Evolutionary conservation across 2,888 invertebrate species (phyloP).

Genomic region (Acutogordius australiensis): DNA sequence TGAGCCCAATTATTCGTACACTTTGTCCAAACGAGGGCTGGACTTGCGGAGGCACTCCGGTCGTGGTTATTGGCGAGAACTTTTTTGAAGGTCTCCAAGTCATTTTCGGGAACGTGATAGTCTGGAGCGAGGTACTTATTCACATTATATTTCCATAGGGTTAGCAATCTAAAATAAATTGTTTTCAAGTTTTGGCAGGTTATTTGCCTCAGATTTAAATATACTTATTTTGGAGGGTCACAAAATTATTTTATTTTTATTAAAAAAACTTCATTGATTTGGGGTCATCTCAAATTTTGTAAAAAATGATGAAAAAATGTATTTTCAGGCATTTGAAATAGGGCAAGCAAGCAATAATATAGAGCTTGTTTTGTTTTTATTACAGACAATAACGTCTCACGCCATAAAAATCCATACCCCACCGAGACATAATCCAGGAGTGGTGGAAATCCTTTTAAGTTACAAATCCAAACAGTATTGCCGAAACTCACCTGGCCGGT

Average conservation of each 20-base stretch:
- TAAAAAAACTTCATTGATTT: no score
- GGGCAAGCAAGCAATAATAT: no score
- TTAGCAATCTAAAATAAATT: no score
- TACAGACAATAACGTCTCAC: constrained; percentile 67
- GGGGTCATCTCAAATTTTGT: no score
- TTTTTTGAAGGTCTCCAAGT: constrained; percentile 98
- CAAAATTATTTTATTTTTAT: no score
- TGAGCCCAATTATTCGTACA: constrained; percentile 90
- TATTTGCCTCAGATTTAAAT: no score
- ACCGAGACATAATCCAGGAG: constrained; percentile 80
- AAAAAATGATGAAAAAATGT: no score
- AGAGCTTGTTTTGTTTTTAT: no score
- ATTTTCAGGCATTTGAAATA: no score
- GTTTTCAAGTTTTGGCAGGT: no score
- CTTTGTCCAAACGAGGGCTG: constrained; percentile 96
- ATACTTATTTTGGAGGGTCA: no score
- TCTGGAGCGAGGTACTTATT: constrained; percentile 98
- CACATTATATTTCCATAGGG: no score
- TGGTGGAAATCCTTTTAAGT: constrained; percentile 84
- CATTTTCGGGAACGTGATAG: constrained; percentile 85
- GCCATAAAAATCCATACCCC: constrained; percentile 94
- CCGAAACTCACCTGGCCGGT: constrained; percentile 83
- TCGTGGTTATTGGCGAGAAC: constrained; percentile 88
- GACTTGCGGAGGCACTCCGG: constrained; percentile 94
- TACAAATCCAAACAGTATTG: constrained; percentile 97